Conservation (phyloP, 2,888 invertebrate species). For the Harpagoxenus sublaevis region DNA sequence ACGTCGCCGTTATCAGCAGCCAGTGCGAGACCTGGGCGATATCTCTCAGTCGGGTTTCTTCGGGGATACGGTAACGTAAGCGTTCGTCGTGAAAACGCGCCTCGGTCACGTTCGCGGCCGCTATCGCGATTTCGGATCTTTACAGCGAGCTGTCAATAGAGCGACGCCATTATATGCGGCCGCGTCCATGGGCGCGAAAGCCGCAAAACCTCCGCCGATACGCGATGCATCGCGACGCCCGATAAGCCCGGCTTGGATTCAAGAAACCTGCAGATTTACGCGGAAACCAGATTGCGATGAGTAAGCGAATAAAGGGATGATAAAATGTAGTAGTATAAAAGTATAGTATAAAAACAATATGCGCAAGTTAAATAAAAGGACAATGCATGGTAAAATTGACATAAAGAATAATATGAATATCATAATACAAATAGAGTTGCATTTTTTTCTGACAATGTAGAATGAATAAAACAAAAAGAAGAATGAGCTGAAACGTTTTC, state of each 20-base stretch:
- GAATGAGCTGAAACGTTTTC: neutral
- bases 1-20: slow-evolving; percentile 48
- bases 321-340: neutral
- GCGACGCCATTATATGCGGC: slow-evolving; percentile 52
- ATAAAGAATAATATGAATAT: slow-evolving; percentile 8
- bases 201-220: slow-evolving; percentile 45
- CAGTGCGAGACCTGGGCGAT: slow-evolving; percentile 36
- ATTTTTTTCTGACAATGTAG: neutral
- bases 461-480: neutral
- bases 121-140: slow-evolving; percentile 54
- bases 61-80: slow-evolving; percentile 51
- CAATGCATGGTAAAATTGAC: neutral
- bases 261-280: slow-evolving; percentile 16
- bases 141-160: slow-evolving; percentile 58
- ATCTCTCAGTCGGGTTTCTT: slow-evolving; percentile 44
- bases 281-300: slow-evolving; percentile 4
- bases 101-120: slow-evolving; percentile 56
- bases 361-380: neutral
- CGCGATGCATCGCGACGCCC: slow-evolving; percentile 24
- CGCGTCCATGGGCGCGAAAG: slow-evolving; percentile 44
- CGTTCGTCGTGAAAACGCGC: slow-evolving; percentile 50
- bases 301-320: neutral
- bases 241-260: slow-evolving; percentile 43
- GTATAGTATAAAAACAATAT: neutral
- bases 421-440: neutral